These are phyloP conservation scores for Hipposideros armiger DNA, from an alignment of 2,113 vertebrate genomes.

Conservation along the genomic window DNA sequence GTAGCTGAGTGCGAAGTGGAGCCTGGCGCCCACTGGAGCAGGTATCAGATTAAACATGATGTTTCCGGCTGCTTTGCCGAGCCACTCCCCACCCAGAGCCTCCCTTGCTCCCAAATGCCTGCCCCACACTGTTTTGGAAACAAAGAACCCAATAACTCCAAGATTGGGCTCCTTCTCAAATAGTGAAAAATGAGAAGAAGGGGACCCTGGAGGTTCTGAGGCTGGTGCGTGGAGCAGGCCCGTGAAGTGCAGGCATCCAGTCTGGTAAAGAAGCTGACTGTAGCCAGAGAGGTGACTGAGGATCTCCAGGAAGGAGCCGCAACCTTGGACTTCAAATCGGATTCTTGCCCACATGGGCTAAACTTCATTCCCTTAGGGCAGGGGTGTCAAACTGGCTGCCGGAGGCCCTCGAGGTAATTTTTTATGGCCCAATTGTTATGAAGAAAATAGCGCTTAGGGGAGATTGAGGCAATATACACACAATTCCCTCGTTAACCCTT, in stretches of 20 bases:
- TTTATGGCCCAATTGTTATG: no score
- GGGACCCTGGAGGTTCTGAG: neutral
- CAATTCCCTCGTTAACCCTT: no score
- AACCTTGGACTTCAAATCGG: neutral
- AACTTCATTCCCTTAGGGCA: neutral
- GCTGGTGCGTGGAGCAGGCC: neutral
- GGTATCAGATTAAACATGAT: neutral
- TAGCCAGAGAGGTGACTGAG: neutral
- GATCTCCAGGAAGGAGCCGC: neutral
- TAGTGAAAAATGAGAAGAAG: neutral
- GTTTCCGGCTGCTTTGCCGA: neutral
- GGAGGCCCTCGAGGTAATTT: no score
- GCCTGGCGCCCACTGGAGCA: rapidly evolving
- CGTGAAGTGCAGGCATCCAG: neutral
- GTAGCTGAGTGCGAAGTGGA: neutral
- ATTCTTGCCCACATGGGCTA: neutral
- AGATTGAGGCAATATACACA: no score
- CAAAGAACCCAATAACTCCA: neutral
- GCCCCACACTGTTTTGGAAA: neutral
- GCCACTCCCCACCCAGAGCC: neutral
- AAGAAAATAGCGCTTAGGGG: no score
- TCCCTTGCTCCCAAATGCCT: neutral
- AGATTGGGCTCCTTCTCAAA: neutral
- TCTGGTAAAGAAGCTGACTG: neutral
- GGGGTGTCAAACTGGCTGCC: no score